Evolutionary conservation across 2,888 invertebrate species (phyloP).

Genomic region (Taenaris catops): DNA sequence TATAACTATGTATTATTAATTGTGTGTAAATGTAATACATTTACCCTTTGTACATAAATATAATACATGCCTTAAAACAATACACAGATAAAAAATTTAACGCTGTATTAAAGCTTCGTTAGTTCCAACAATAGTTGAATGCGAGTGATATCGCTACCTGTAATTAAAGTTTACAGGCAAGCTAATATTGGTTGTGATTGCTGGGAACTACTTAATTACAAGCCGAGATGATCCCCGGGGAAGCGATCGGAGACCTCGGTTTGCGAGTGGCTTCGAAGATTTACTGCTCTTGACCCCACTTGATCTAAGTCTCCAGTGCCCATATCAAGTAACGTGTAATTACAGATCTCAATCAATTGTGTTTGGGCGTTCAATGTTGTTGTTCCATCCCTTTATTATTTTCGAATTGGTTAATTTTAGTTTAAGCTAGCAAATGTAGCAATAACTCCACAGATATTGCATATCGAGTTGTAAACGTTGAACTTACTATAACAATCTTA

Average conservation of each 20-base stretch:
- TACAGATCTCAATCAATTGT: slow-evolving; percentile 32
- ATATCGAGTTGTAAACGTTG: no score
- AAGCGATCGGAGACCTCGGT: slow-evolving; percentile 36
- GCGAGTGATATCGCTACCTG: slow-evolving; percentile 23
- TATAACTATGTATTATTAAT: no score
- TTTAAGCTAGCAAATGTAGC: no score
- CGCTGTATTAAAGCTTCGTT: no score
- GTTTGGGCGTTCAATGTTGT: slow-evolving; percentile 6
- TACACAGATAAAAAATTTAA: no score
- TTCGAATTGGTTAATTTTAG: not conserved
- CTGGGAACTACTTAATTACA: slow-evolving; percentile 60
- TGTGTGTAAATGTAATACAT: no score
- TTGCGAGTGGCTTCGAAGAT: slow-evolving; percentile 43
- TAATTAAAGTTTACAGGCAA: slow-evolving; percentile 57
- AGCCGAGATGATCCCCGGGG: slow-evolving; percentile 37
- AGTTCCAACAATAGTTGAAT: no score
- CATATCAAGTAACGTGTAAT: slow-evolving; percentile 36
- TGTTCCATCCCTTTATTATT: not conserved
- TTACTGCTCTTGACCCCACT: slow-evolving; percentile 60
- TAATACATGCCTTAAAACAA: no score
- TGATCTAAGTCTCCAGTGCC: slow-evolving; percentile 33
- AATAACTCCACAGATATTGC: no score
- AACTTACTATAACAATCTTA: no score
- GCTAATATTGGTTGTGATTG: slow-evolving; percentile 53
- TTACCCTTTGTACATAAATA: no score